phyloP scores from a whole-genome alignment of 1,140 invertebrate species.

The Nebria ingens region DNA sequence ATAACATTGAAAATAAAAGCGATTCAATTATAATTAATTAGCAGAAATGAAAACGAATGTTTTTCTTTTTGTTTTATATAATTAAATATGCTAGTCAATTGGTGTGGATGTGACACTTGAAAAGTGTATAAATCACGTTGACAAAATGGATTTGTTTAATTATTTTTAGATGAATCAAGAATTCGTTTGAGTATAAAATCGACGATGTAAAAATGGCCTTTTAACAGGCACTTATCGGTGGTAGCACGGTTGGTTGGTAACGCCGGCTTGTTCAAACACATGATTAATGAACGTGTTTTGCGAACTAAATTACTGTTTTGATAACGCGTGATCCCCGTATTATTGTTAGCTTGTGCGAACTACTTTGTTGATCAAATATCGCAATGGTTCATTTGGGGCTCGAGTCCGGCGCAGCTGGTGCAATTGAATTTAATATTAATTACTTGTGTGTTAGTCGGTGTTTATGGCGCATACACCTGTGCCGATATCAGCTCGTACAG shows the following conservation, averaged over 20 bases:
- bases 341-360: not conserved
- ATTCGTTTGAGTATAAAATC: not conserved
- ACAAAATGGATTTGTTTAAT: not conserved
- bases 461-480: slow-evolving; percentile 5
- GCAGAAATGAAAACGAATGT: too few relatives aligned
- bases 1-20: too few relatives aligned
- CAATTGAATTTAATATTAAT: slow-evolving; percentile 4
- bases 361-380: slow-evolving; percentile 4
- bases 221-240: not conserved
- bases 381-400: not conserved
- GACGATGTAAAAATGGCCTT: not conserved
- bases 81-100: too few relatives aligned
- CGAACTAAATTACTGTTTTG: slow-evolving; percentile 8
- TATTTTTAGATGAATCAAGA: not conserved
- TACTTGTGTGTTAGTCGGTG: not conserved
- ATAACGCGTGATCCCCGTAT: not conserved
- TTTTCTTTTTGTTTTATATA: too few relatives aligned
- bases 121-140: not conserved
- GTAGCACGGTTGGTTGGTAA: not conserved
- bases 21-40: too few relatives aligned
- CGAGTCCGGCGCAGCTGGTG: not conserved
- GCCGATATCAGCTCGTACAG: not conserved
- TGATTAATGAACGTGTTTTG: slow-evolving; percentile 4
- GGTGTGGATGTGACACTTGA: too few relatives aligned
- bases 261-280: not conserved